Evolutionary conservation across 53 echinoderm and acorn worm species (phyloP).

Genomic region (Zoroaster sp.): DNA sequence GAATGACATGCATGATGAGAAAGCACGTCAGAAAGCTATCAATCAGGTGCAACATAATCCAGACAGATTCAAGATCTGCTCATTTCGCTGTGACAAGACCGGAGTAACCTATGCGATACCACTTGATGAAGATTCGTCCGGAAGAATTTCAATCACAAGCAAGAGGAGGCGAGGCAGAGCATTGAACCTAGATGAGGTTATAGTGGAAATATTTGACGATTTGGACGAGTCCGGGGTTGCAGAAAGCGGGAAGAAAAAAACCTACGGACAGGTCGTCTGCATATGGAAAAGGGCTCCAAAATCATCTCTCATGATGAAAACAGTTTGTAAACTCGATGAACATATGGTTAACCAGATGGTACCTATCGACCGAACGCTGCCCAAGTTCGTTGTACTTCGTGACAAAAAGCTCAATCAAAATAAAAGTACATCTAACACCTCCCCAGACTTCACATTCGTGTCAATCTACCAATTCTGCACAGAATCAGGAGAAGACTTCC

Average conservation of each 20-base stretch:
- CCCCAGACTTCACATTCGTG: neutral
- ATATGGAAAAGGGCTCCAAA: constrained; percentile 25
- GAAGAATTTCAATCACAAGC: constrained; percentile 71
- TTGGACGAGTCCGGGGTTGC: neutral
- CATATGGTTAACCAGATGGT: constrained; percentile 68
- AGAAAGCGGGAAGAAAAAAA: neutral
- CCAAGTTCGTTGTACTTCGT: constrained; percentile 65
- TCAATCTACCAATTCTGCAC: neutral
- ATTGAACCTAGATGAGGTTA: constrained; percentile 69
- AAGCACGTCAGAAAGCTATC: neutral
- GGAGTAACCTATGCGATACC: constrained; percentile 63
- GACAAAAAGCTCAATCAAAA: neutral
- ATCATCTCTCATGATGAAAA: neutral
- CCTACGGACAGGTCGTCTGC: constrained; percentile 30
- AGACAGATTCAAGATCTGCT: constrained; percentile 79
- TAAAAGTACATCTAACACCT: neutral
- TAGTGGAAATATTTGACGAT: constrained; percentile 65
- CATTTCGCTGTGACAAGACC: constrained; percentile 71
- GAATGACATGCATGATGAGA: constrained; percentile 29
- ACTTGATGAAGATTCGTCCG: constrained; percentile 56
- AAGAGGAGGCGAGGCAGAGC: constrained; percentile 75
- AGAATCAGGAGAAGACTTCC: constrained; percentile 4
- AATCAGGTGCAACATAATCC: constrained; percentile 53
- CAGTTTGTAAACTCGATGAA: constrained; percentile 76
- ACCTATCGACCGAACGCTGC: constrained; percentile 63